These are phyloP conservation scores for Pristiophorus japonicus DNA, from an alignment of 2,113 vertebrate species.

Conservation along the genomic window DNA sequence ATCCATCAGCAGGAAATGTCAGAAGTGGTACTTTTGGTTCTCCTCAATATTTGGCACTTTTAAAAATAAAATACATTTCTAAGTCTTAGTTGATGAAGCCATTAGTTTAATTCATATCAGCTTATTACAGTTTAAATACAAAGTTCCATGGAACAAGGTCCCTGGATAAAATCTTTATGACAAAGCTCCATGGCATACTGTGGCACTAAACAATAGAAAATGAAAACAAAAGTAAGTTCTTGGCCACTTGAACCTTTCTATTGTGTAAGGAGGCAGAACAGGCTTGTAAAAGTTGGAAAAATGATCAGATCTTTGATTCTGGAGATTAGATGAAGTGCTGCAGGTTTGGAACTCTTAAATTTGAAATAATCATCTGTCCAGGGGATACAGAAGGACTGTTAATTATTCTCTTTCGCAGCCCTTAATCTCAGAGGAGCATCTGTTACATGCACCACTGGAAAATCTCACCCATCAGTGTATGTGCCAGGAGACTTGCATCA, in stretches of 20 bases:
- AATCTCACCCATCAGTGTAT: neutral
- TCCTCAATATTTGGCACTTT: neutral
- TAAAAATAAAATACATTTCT: neutral
- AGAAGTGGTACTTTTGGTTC: neutral
- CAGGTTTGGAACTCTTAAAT: neutral
- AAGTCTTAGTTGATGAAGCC: neutral
- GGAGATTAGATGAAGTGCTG: neutral
- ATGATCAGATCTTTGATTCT: neutral
- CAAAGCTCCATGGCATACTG: neutral
- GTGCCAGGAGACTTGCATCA: constrained; percentile 15
- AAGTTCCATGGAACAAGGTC: neutral
- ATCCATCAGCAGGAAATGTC: neutral
- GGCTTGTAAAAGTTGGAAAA: neutral
- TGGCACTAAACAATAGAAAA: neutral
- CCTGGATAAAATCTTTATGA: neutral
- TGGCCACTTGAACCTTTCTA: neutral
- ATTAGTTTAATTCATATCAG: neutral
- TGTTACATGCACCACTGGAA: constrained; percentile 9
- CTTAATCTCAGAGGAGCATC: constrained; percentile 10
- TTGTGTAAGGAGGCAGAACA: neutral
- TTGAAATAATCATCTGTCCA: neutral
- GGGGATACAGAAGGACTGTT: neutral
- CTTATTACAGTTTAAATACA: neutral
- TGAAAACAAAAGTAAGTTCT: neutral
- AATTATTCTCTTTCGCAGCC: constrained; percentile 27